These are phyloP conservation scores for Oncorhynchus clarkii DNA, from an alignment of 2,113 vertebrate genomes.

Conservation along the genomic window DNA sequence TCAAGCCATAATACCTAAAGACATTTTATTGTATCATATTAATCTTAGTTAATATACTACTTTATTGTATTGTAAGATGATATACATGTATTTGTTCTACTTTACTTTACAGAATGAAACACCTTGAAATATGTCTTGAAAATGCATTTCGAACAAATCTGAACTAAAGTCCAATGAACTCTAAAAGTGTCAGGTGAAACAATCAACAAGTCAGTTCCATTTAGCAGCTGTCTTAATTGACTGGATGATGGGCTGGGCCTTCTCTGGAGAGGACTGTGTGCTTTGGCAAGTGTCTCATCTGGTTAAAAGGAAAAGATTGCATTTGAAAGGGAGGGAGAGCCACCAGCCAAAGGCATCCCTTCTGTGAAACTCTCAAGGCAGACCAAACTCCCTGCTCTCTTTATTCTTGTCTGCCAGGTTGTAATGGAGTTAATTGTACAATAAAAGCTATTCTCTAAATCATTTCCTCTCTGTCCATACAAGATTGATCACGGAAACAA, in stretches of 20 bases:
- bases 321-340: slow-evolving; percentile 55
- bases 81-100: too few species aligned
- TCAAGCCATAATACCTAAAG: too few species aligned
- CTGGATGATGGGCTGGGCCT: slow-evolving; percentile 51
- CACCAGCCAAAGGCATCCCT: slow-evolving; percentile 50
- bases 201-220: slow-evolving; percentile 67
- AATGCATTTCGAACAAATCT: slow-evolving; percentile 7
- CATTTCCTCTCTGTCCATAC: slow-evolving; percentile 89
- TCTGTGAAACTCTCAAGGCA: slow-evolving; percentile 56
- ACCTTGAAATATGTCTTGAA: neutral
- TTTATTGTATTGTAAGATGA: too few species aligned
- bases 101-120: too few species aligned
- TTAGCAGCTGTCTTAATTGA: slow-evolving; percentile 59
- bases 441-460: slow-evolving; percentile 85
- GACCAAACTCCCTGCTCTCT: slow-evolving; percentile 66
- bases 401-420: slow-evolving; percentile 77
- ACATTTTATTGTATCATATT: too few species aligned
- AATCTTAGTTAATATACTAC: too few species aligned
- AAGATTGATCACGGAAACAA: slow-evolving; percentile 98
- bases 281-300: slow-evolving; percentile 68
- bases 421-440: slow-evolving; percentile 83
- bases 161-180: slow-evolving; percentile 44
- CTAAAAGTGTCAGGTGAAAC: slow-evolving; percentile 50
- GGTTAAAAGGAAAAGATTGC: slow-evolving; percentile 65
- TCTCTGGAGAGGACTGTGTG: slow-evolving; percentile 58